These are phyloP conservation scores for Embiotoca jacksoni DNA, from an alignment of 2,113 vertebrate genomes.

Conservation along the genomic window DNA sequence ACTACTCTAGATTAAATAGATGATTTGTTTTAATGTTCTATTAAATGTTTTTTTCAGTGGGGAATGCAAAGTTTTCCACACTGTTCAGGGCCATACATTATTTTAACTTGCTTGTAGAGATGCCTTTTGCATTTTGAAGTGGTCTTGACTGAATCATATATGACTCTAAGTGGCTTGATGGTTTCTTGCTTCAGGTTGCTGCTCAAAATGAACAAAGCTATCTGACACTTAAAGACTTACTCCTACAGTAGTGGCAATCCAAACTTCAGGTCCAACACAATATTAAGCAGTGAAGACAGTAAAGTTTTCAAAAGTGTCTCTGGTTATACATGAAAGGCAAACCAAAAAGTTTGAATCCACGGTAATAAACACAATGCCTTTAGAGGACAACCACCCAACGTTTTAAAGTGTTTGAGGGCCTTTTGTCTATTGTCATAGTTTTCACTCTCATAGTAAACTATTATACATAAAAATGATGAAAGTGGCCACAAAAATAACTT, in stretches of 20 bases:
- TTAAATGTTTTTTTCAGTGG: not conserved
- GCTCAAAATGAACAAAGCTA: constrained; percentile 11
- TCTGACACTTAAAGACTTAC: not conserved
- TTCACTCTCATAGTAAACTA: too few species aligned
- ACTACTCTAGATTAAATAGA: too few species aligned
- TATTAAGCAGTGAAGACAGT: not conserved
- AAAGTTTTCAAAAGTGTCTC: not conserved
- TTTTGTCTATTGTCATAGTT: too few species aligned
- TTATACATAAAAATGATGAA: not conserved
- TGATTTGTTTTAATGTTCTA: too few species aligned
- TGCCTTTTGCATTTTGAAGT: constrained; percentile 19
- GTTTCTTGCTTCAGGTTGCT: not conserved
- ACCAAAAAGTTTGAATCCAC: too few species aligned
- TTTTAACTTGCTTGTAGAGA: not conserved
- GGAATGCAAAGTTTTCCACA: too few species aligned
- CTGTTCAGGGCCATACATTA: not conserved
- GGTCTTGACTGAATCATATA: constrained; percentile 7
- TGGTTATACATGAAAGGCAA: not conserved
- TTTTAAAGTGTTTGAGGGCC: too few species aligned
- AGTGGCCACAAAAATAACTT: not conserved
- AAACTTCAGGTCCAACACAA: not conserved
- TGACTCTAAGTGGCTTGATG: not conserved
- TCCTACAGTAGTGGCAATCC: not conserved
- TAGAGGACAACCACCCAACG: too few species aligned
- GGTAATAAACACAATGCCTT: too few species aligned